Base-by-base conservation (phyloP, 2,797 vertebrate species). In the Acanthornis magna region DNA sequence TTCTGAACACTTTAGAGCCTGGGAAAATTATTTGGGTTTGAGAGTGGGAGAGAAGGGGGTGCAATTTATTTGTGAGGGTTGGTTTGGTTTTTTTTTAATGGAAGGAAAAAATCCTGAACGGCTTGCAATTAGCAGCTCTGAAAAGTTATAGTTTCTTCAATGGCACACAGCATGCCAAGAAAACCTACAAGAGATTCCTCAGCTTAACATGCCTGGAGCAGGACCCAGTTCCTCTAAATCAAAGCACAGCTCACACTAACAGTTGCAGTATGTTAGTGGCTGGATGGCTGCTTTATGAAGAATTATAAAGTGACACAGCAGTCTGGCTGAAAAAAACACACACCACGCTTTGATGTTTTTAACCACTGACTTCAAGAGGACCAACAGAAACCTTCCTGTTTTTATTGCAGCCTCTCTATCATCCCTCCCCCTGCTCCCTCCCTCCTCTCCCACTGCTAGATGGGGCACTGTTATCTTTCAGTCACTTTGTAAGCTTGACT, bases 251-350 rank as follows among this genome's bases (percentile, higher is more conserved):
- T 93, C 74, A 1, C 85, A 81, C 85, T 94, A 96, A 95, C 89
- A 93, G 85, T 96, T 94, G 93, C 94, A 93, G 85, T 16, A 67
- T 91, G 93, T 94, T 94, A 95, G 85, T 57, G 83, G 80, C 91
- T 97, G 88, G 93, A 88, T 88, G 85, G 92, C 62, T 93, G 81
- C 83, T 97, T 96, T 95, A 93, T 94, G 91, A 95, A 95, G 95
- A 97, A 96, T 97, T 97, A 96, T 95, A 96, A 97, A 96, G 95
- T 94, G 95, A 97, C 94, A 95, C 94, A 96, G 91, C 94, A 96
- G 85, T 89, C 94, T 95, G 85, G 91, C 25, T 95, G 80, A 76
- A 94, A 94, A 95, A 95, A 88, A 76, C 83, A 88, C 89, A 85
- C 83, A 60, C 67, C 65, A 89, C 0, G 2, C 96, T 97, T 96